Conservation (phyloP, 2,113 vertebrate species). For the Rhinichthys klamathensis region DNA sequence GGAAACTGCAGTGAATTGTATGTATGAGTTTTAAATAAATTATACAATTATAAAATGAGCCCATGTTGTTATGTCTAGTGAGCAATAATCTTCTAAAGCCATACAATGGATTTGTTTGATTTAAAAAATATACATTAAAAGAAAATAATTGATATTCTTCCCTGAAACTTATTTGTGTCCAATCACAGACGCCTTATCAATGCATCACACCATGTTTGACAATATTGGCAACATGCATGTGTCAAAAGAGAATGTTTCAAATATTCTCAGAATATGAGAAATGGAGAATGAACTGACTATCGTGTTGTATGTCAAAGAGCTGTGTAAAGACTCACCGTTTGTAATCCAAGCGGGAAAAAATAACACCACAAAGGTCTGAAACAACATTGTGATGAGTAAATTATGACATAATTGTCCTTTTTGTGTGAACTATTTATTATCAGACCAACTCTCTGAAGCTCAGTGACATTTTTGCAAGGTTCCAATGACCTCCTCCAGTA, state of each 20-base stretch:
- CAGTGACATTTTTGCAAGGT: conserved; percentile 22
- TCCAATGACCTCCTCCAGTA: conserved; percentile 18
- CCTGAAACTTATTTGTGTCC: not conserved
- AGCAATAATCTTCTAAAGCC: too few species aligned
- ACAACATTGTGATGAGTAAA: not conserved
- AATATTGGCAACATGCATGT: not conserved
- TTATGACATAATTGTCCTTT: not conserved
- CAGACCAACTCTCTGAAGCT: not conserved
- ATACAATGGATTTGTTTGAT: not conserved
- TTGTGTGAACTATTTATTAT: not conserved
- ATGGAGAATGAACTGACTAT: not conserved
- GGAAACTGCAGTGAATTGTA: too few species aligned
- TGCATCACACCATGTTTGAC: not conserved
- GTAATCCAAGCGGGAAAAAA: not conserved
- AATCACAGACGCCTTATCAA: not conserved
- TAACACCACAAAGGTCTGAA: not conserved
- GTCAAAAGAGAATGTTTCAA: not conserved
- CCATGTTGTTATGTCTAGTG: too few species aligned
- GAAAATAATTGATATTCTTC: not conserved
- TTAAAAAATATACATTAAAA: too few species aligned
- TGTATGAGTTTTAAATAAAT: too few species aligned
- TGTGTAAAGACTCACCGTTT: not conserved
- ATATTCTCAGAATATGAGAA: not conserved
- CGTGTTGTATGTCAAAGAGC: not conserved
- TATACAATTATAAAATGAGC: too few species aligned